Evolutionary conservation across 2,888 invertebrate species (phyloP).

Genomic region (Monochamus alternatus): DNA sequence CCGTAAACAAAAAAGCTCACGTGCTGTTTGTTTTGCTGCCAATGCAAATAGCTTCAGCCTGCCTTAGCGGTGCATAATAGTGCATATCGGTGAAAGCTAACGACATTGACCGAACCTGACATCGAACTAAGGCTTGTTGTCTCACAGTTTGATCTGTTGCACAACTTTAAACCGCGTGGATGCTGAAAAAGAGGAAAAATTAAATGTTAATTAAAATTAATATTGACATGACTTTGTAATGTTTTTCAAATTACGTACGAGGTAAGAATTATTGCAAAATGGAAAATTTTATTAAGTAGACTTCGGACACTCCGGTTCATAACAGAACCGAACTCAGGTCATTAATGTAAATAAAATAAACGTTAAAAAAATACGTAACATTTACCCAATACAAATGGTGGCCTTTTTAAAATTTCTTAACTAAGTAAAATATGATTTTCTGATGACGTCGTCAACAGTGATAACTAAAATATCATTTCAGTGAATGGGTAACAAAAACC

Average conservation of each 20-base stretch:
- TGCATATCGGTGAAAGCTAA: constrained; percentile 51
- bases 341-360: too few species aligned
- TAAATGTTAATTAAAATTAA: background rate
- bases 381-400: too few species aligned
- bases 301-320: too few species aligned
- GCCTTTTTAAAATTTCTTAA: too few species aligned
- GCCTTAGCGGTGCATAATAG: constrained; percentile 27
- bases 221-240: background rate
- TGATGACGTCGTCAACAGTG: too few species aligned
- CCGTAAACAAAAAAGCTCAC: background rate
- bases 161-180: background rate
- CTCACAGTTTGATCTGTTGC: background rate
- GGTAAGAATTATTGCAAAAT: background rate
- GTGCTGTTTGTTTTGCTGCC: constrained; percentile 11
- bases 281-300: too few species aligned
- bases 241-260: background rate
- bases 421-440: too few species aligned
- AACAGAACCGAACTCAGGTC: too few species aligned
- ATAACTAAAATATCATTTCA: too few species aligned
- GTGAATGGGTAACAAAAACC: too few species aligned
- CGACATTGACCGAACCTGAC: constrained; percentile 57
- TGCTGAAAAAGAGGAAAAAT: background rate
- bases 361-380: too few species aligned
- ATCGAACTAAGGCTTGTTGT: constrained; percentile 46
- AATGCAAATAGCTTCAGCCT: constrained; percentile 14